Percentiles rank a stretch among this genome's conserved stretches.
Evolutionary conservation across 1,140 invertebrate species (phyloP).

Genomic region (Physella acuta): DNA sequence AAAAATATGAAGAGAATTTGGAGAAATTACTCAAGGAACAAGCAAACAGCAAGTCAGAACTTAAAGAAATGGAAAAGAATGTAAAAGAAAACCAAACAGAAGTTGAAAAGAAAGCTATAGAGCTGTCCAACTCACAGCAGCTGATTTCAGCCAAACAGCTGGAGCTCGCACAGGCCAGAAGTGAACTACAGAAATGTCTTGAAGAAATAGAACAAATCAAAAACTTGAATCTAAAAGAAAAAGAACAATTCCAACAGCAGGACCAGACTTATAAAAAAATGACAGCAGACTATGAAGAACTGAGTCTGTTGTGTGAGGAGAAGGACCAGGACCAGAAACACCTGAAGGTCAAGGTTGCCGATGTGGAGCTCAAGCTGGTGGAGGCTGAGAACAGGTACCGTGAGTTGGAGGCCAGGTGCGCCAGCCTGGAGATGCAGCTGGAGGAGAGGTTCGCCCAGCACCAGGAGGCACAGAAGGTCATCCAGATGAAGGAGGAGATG

Average conservation of each 20-base stretch:
- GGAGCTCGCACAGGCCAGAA: constrained; percentile 30
- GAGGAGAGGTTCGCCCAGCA: constrained; percentile 14
- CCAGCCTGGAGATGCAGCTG: constrained; percentile 20
- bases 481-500: constrained; percentile 3
- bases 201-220: constrained; percentile 27
- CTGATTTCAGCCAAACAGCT: constrained; percentile 27
- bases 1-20: constrained; percentile 18
- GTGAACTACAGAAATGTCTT: constrained; percentile 24
- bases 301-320: constrained; percentile 36
- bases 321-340: not conserved
- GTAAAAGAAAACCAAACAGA: not conserved
- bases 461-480: constrained; percentile 16
- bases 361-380: constrained; percentile 2
- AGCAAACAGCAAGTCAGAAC: constrained; percentile 17
- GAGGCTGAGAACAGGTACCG: constrained; percentile 24
- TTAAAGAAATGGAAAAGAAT: constrained; percentile 6
- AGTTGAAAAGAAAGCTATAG: not conserved
- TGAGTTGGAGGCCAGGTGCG: constrained; percentile 20
- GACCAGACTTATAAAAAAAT: constrained; percentile 35
- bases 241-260: constrained; percentile 39
- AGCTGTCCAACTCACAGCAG: not conserved
- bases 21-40: constrained; percentile 10
- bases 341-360: constrained; percentile 12
- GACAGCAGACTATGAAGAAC: constrained; percentile 36
- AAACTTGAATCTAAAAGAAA: not conserved